Evolutionary conservation across 2,113 vertebrate species (phyloP), one percentile per base, ranked within the genome.

Genomic region (Larimichthys crocea): DNA sequence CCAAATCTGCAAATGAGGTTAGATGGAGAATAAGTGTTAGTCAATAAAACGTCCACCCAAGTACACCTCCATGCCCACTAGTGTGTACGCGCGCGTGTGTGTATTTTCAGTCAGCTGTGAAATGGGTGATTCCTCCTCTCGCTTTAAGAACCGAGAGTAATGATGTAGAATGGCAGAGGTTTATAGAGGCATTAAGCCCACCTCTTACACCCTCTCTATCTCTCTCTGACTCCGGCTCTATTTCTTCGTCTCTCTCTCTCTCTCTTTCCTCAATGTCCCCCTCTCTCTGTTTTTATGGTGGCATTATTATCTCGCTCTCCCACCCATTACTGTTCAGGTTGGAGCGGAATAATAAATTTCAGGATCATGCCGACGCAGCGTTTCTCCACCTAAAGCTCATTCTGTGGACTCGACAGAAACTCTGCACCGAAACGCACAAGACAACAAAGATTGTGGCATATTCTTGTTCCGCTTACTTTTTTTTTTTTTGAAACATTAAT

Each of bases 281-380:
- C 80, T 86, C 88, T 82, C 84, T 90, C 74, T 83, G 79, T 88
- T 92, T 92, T 92, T 92, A 93, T 92, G 89, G 86, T 74, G 75
- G 83, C 86, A 84, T 92, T 89, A 90, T 91, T 86, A 85, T 90
- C 85, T 86, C 55, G 52, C 89, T 89, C 89, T 85, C 89, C 88
- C 89, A 80, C 89, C 84, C 91, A 89, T 92, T 90, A 92, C 89
- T 74, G 90, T 74, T 91, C 80, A 90, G 89, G 92, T 92, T 84
- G 84, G 84, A 89, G 86, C 83, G 40, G 89, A 89, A 87, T 87
- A 87, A 93, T 93, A 91, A 85, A 92, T 92, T 92, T 87, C 75
- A 42, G 80, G 87, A 90, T 90, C 69, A 66, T 90, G 92, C 91
- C 65, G 86, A 93, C 84, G 68, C 92, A 90, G 92, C 90, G 62